Evolutionary conservation across 2,113 vertebrate genomes (phyloP), one percentile per base, ranked within the genome.

Genomic region (Leptobrachium leishanense): DNA sequence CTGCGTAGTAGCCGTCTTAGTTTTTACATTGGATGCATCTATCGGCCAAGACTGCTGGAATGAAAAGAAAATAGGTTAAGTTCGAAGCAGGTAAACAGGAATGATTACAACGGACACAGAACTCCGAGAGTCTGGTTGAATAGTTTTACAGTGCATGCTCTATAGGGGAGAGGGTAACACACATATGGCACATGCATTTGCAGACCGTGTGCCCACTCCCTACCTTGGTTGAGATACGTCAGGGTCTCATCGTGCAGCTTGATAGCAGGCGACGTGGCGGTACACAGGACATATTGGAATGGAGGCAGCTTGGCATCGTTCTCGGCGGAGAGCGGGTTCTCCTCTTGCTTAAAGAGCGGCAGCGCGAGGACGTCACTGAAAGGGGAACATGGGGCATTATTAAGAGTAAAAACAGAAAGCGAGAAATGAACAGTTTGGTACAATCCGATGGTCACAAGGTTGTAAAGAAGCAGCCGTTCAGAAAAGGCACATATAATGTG

Each of bases 211-310:
- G 55, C 55, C 13, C 55, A 59, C 41, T 79, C 55, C 76, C 81
- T 93, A 98, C 97, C 96, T 95, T 98, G 96, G 85, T 98, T 98
- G 84, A 98, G 96, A 84, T 98, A 98, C 46, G 97, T 97, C 85
- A 98, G 90, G 0, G 94, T 94, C 87, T 98, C 96, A 1, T 98
- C 96, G 0, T 97, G 96, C 82, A 94, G 89, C 67, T 96, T 98
- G 79, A 96, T 93, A 1, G 96, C 96, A 0, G 96, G 96, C 0
- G 97, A 98, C 0, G 96, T 98, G 82, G 96, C 93, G 0, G 97
- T 93, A 76, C 95, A 96, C 68, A 98, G 88, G 68, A 96, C 85
- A 0, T 95, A 96, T 79, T 97, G 95, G 83, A 98, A 94, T 1
- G 94, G 93, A 0, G 88, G 90, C 84, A 91, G 84, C 62, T 91